Conservation (phyloP, 2,797 vertebrate species). For the Pyrocephalus nanus region DNA sequence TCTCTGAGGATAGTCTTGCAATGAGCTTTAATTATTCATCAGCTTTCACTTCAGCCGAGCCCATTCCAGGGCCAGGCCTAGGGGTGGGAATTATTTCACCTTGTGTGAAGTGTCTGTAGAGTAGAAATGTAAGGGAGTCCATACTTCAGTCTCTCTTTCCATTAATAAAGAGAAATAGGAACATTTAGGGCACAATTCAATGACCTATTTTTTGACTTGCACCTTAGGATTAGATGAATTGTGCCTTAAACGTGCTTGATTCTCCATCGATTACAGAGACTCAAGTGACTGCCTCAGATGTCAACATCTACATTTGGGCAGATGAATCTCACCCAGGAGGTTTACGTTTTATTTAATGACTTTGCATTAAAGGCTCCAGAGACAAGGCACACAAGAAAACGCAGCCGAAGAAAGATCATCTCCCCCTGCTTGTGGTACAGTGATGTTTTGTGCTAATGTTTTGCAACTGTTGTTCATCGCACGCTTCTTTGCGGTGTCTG, state of each 20-base stretch:
- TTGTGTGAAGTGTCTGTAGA: not conserved
- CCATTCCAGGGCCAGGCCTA: not conserved
- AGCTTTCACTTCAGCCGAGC: not conserved
- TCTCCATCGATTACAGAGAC: slow-evolving; percentile 14
- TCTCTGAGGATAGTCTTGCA: not conserved
- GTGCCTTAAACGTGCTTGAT: not conserved
- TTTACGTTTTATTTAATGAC: slow-evolving; percentile 30
- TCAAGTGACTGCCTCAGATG: not conserved
- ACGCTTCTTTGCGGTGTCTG: not conserved
- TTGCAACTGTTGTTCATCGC: not conserved
- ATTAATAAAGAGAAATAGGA: slow-evolving; percentile 16
- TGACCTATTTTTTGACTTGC: slow-evolving; percentile 31
- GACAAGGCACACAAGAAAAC: not conserved
- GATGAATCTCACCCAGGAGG: slow-evolving; percentile 49
- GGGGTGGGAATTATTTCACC: not conserved
- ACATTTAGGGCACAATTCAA: not conserved
- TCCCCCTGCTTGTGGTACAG: not conserved
- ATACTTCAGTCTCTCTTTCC: not conserved
- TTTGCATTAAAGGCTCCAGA: not conserved
- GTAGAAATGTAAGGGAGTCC: not conserved
- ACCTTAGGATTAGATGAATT: slow-evolving; percentile 18
- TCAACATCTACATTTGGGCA: slow-evolving; percentile 27
- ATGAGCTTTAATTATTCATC: slow-evolving; percentile 33
- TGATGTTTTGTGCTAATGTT: not conserved
- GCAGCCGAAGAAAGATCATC: not conserved